Percentiles rank a stretch among this genome's conserved stretches.
Conservation (phyloP, 2,113 vertebrate species). For the Apistogramma diplotaenia region DNA sequence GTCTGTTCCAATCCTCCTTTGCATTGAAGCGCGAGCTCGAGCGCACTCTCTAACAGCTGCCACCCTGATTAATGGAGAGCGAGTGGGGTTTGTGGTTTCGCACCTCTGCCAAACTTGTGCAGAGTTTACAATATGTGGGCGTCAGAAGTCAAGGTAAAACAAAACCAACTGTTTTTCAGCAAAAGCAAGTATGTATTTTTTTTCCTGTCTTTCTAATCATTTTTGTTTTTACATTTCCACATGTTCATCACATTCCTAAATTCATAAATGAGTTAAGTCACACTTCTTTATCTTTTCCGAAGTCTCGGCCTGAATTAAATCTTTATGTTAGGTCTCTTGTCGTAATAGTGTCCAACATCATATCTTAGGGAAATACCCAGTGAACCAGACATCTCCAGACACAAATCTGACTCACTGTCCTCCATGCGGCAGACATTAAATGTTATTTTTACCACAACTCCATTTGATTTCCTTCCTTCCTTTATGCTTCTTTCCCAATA, state of each 20-base stretch:
- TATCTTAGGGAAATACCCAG: constrained; percentile 60
- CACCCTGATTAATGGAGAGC: constrained; percentile 40
- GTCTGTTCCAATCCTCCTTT: not conserved
- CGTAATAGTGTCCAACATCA: not conserved
- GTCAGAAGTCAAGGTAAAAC: constrained; percentile 13
- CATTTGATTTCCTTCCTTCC: constrained; percentile 50
- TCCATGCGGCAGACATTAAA: constrained; percentile 24
- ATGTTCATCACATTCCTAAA: not conserved
- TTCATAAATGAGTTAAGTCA: not conserved
- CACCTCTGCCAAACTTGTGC: constrained; percentile 23
- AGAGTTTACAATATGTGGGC: constrained; percentile 30
- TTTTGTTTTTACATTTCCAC: not conserved
- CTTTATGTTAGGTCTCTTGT: not conserved
- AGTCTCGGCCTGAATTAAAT: not conserved
- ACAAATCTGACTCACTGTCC: constrained; percentile 61
- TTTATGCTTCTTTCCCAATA: constrained; percentile 41
- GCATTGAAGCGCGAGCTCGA: constrained; percentile 2
- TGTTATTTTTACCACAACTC: constrained; percentile 44
- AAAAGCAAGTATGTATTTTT: not conserved
- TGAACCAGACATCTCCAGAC: constrained; percentile 58
- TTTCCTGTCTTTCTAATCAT: not conserved
- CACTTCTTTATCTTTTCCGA: not conserved
- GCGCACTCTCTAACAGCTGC: constrained; percentile 36
- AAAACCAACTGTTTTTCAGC: not conserved
- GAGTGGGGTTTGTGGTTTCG: constrained; percentile 46